A percentile compares a stretch with the other conserved stretches of the same genome.
Conservation (phyloP, 1,140 invertebrate species). For the Lepidurus arcticus region DNA sequence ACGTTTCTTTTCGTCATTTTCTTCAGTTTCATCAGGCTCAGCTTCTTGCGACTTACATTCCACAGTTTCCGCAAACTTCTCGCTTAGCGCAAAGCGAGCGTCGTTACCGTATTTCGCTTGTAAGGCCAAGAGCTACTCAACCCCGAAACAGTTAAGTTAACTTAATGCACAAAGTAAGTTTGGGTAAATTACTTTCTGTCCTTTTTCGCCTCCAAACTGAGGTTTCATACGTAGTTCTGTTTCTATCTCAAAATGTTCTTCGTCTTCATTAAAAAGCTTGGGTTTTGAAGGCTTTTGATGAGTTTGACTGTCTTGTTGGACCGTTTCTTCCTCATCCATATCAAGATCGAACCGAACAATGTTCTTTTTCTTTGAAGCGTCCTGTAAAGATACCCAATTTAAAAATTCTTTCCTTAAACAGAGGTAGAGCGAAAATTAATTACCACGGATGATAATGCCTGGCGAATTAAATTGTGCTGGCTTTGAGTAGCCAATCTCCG, state of each 20-base stretch:
- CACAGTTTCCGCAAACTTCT: background rate
- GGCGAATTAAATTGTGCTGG: constrained; percentile 26
- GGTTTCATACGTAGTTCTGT: constrained; percentile 1
- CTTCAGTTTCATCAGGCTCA: constrained; percentile 10
- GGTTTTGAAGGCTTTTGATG: background rate
- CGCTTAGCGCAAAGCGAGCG: constrained; percentile 18
- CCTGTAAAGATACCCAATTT: background rate
- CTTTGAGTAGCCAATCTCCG: background rate
- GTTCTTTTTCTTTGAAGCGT: background rate
- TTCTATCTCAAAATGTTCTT: background rate
- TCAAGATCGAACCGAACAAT: background rate
- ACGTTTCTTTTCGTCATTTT: constrained; percentile 24
- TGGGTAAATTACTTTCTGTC: constrained; percentile 4
- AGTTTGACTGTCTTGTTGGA: background rate
- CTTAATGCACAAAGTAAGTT: background rate
- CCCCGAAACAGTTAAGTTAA: background rate
- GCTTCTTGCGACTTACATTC: background rate
- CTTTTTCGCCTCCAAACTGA: constrained; percentile 27
- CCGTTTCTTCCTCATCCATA: background rate
- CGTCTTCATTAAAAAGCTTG: constrained; percentile 25
- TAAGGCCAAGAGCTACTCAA: constrained; percentile 19
- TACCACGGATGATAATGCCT: constrained; percentile 23
- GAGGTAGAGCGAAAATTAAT: background rate
- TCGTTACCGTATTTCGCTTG: constrained; percentile 24
- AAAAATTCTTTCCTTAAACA: background rate